phyloP scores from a whole-genome alignment of 2,888 invertebrate genomes.

The Junonia oenone region DNA sequence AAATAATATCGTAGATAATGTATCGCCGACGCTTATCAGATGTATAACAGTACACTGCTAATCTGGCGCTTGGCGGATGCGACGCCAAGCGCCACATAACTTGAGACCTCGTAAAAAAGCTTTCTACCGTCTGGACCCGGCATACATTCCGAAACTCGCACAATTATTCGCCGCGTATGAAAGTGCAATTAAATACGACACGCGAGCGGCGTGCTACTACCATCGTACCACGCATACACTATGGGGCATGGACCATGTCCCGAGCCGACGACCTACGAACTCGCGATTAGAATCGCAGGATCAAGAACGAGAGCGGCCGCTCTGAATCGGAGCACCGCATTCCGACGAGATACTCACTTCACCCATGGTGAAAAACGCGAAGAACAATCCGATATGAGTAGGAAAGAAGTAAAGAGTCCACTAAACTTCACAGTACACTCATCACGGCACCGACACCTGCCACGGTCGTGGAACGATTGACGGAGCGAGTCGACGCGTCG shows the following conservation, averaged over 20 bases:
- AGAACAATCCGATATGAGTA: constrained; percentile 39
- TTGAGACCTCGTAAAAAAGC: constrained; percentile 42
- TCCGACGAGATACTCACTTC: constrained; percentile 64
- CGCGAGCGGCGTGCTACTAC: constrained; percentile 16
- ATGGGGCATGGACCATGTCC: constrained; percentile 20
- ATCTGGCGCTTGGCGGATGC: constrained; percentile 29
- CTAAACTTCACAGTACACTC: constrained; percentile 59
- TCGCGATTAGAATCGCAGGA: constrained; percentile 52
- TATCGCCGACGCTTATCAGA: constrained; percentile 55
- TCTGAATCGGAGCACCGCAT: constrained; percentile 58
- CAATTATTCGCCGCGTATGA: constrained; percentile 20
- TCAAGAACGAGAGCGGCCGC: constrained; percentile 41
- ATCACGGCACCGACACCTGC: constrained; percentile 61
- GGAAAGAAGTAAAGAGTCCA: constrained; percentile 42
- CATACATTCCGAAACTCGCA: constrained; percentile 48
- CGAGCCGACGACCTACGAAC: constrained; percentile 70
- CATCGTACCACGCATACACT: constrained; percentile 9
- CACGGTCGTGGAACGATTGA: constrained; percentile 42
- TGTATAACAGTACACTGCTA: constrained; percentile 48
- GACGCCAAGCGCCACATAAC: constrained; percentile 14
- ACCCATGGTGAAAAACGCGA: constrained; percentile 56
- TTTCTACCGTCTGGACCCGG: constrained; percentile 50
- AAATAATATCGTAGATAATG: constrained; percentile 59
- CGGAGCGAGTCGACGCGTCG: constrained; percentile 43
- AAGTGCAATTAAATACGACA: constrained; percentile 26